Conservation (phyloP, 2,113 vertebrate species). For the Rutilus rutilus region DNA sequence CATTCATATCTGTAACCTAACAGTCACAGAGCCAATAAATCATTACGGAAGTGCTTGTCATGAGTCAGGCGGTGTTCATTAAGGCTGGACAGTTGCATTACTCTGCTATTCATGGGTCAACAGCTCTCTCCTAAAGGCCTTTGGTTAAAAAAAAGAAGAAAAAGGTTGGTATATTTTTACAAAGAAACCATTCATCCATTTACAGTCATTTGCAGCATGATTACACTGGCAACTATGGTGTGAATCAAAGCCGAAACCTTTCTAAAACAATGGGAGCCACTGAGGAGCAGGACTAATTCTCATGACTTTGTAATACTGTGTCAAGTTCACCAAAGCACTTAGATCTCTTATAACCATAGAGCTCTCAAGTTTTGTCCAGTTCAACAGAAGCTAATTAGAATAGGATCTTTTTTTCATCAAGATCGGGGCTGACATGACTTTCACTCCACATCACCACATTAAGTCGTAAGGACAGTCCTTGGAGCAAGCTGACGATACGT, state of each 20-base stretch:
- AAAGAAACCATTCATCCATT: constrained; percentile 28
- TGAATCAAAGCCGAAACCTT: constrained; percentile 44
- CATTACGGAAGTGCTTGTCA: neutral
- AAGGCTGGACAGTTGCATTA: constrained; percentile 41
- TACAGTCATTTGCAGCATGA: constrained; percentile 31
- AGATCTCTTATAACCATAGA: neutral
- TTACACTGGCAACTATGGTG: constrained; percentile 16
- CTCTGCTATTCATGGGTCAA: constrained; percentile 46
- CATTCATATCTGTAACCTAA: constrained; percentile 20
- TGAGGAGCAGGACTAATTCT: constrained; percentile 14
- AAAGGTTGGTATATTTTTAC: neutral
- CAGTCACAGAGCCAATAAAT: constrained; percentile 35
- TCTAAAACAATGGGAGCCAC: constrained; percentile 17
- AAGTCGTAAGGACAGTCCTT: neutral
- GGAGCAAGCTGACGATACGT: neutral
- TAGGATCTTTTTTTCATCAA: neutral
- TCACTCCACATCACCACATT: neutral
- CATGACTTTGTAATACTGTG: constrained; percentile 30
- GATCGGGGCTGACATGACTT: neutral
- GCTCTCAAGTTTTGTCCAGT: neutral
- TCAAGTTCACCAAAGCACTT: constrained; percentile 16
- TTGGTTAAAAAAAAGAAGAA: neutral
- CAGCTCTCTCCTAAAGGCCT: neutral
- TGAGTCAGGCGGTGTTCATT: constrained; percentile 1
- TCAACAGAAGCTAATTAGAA: neutral